Evolutionary conservation across 2,888 invertebrate genomes (phyloP), one percentile per base, ranked within the genome.

Genomic region (Philereme vetulata): DNA sequence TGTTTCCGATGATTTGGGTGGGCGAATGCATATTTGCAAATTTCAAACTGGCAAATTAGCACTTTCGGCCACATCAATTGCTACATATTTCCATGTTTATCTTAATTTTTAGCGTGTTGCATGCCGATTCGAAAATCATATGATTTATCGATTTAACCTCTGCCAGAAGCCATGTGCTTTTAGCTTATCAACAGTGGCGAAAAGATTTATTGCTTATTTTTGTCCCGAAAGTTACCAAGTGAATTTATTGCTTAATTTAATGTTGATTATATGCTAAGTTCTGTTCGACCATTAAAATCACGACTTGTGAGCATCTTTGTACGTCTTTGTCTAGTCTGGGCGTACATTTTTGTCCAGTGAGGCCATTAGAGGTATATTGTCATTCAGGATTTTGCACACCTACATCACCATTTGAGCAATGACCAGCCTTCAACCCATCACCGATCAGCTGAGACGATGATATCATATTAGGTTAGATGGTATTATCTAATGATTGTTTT

Each of bases 371-470:
- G 77, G 81, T 76, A 51, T 55, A 58, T 57, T 62, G 64, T 60
- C 60, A 54, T 51, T 61, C 55, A 69, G 65, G 58, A 70, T 74
- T 67, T 71, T 71, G 71, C 68, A 76, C 80, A 82, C 81, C 81
- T 84, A 84, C 78, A 74, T 68, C 65, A 72, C 66, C 66, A 66
- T 70, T 68, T 72, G 71, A 72, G 59, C 70, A 74, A 76, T 84
- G 88, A 86, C 86, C 86, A 88, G 81, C 90, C 90, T 90, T 90
- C 89, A 90, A 89, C 88, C 72, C 60, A 48, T 57, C 60, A 60
- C 60, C 70, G 77, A 86, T 85, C 90, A 90, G 88, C 90, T 89
- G 89, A 76, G 82, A 71, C 70, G 71, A 70, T 90, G 90, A 90
- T 86, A 84, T 90, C 90, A 90, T 82, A 65, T 61, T 62, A 66